phyloP scores from a whole-genome alignment of 2,797 vertebrate species.

The Diplodus puntazzo region DNA sequence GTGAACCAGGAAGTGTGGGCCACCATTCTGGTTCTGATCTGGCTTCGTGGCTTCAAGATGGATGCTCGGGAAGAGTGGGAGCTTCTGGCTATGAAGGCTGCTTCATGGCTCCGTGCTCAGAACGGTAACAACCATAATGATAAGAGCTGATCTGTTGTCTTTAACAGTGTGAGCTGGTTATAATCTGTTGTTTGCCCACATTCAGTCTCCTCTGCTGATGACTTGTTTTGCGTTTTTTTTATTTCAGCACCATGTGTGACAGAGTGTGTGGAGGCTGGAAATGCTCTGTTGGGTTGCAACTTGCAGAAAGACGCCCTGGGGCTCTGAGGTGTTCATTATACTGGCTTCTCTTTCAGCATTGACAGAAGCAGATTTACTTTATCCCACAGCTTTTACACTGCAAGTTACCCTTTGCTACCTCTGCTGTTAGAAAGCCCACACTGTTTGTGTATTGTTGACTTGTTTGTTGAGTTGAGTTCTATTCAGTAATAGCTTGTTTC shows the following conservation, averaged over 20 bases:
- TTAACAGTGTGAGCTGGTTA: not conserved
- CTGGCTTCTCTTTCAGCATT: not conserved
- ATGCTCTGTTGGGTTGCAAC: slow-evolving; percentile 59
- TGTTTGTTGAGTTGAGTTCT: too few relatives aligned
- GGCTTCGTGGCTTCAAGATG: slow-evolving; percentile 82
- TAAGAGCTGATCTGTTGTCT: not conserved
- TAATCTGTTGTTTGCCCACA: too few relatives aligned
- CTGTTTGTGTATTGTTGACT: too few relatives aligned
- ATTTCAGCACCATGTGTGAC: slow-evolving; percentile 51
- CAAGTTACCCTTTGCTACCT: not conserved
- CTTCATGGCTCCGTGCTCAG: slow-evolving; percentile 79
- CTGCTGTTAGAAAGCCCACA: too few relatives aligned
- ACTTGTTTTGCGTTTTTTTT: not conserved
- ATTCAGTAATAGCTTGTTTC: too few relatives aligned
- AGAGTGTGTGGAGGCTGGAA: slow-evolving; percentile 71
- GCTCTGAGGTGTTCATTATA: slow-evolving; percentile 44
- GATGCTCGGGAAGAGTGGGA: slow-evolving; percentile 85
- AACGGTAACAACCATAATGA: slow-evolving; percentile 73
- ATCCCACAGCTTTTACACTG: not conserved
- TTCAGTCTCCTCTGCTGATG: not conserved
- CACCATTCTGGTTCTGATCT: slow-evolving; percentile 86
- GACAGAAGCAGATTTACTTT: not conserved
- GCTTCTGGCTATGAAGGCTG: slow-evolving; percentile 85
- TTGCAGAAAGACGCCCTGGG: slow-evolving; percentile 60
- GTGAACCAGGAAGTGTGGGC: slow-evolving; percentile 82